phyloP scores from a whole-genome alignment of 2,113 vertebrate genomes.

The Pseudolaguvia tuberculata region DNA sequence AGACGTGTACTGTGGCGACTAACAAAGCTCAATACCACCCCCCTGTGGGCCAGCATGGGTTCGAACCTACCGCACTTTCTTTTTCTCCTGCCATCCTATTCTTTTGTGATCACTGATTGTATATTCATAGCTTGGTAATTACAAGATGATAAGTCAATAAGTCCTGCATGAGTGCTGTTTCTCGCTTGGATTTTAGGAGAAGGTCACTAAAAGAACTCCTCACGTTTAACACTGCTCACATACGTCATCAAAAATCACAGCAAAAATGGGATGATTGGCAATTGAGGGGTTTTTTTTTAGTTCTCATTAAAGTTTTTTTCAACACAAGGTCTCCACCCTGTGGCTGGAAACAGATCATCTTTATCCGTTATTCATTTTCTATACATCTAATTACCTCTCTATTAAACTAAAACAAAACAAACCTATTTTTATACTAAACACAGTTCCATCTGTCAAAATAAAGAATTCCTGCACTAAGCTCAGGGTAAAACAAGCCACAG shows the following conservation, averaged over 20 bases:
- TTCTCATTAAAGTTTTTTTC: constrained; percentile 30
- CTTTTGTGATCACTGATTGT: constrained; percentile 14
- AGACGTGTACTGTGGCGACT: constrained; percentile 34
- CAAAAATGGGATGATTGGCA: neutral
- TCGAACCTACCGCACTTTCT: constrained; percentile 56
- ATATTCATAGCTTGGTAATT: constrained; percentile 35
- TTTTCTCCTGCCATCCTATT: constrained; percentile 47
- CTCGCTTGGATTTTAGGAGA: neutral
- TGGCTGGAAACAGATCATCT: constrained; percentile 20
- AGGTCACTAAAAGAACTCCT: neutral
- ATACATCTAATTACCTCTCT: neutral
- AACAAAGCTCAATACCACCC: constrained; percentile 73
- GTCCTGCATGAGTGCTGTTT: neutral
- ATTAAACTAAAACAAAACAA: neutral
- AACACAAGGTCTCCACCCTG: constrained; percentile 49
- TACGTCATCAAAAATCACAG: constrained; percentile 27
- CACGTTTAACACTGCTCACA: neutral
- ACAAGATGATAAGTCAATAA: constrained; percentile 21
- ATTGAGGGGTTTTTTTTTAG: neutral
- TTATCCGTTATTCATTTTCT: neutral
- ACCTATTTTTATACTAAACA: neutral
- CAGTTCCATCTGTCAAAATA: neutral
- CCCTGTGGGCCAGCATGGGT: constrained; percentile 66
- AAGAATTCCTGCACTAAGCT: neutral
- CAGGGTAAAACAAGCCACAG: neutral